phyloP scores from a whole-genome alignment of 2,113 vertebrate species.

The Solenodon paradoxus region DNA sequence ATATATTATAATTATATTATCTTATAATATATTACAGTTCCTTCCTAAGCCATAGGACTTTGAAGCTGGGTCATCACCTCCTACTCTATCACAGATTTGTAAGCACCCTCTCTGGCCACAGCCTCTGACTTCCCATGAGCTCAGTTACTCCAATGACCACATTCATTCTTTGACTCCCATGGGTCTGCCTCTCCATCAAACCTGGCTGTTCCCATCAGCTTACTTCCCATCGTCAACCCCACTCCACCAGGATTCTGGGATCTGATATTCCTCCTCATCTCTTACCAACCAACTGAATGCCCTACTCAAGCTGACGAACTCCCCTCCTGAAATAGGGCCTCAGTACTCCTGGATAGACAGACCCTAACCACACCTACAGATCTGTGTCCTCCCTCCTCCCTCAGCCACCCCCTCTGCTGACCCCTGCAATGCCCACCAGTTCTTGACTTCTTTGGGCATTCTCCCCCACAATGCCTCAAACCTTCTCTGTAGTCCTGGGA shows the following conservation, averaged over 20 bases:
- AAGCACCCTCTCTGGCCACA: background rate
- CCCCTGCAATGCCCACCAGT: background rate
- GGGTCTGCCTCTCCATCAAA: background rate
- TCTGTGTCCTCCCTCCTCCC: background rate
- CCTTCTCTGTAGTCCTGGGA: background rate
- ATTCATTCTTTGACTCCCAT: background rate
- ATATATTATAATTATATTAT: no score
- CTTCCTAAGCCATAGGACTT: background rate
- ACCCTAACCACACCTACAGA: background rate
- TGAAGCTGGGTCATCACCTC: background rate
- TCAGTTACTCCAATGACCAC: background rate
- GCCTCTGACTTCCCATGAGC: background rate
- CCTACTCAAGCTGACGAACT: background rate
- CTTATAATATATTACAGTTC: no score
- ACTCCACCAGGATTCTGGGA: background rate
- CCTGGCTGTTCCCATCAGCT: background rate
- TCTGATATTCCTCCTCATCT: background rate
- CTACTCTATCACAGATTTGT: background rate
- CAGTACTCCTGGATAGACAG: background rate
- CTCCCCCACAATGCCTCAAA: background rate
- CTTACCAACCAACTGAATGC: background rate
- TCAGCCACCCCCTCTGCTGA: background rate
- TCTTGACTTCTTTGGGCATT: background rate
- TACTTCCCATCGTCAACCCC: background rate
- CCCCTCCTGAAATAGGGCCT: background rate